A percentile compares a stretch with the other conserved stretches of the same genome.
Conservation (phyloP, 2,888 invertebrate species). For the Melanargia galathea region DNA sequence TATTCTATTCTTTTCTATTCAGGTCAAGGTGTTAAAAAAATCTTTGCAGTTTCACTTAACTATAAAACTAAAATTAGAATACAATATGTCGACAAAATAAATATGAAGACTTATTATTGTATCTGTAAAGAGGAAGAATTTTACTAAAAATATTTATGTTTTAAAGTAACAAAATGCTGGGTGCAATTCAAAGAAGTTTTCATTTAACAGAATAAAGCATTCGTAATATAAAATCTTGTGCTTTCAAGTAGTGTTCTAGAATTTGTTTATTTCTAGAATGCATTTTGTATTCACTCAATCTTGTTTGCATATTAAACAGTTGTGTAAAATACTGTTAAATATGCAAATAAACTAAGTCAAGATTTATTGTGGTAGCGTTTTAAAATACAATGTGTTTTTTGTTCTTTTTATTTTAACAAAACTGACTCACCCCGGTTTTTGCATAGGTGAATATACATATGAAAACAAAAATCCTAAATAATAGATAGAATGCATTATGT, state of each 20-base stretch:
- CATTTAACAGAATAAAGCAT: conserved; percentile 5
- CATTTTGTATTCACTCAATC: conserved; percentile 18
- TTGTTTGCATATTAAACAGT: conserved; percentile 21
- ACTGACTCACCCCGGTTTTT: not conserved
- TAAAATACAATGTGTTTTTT: conserved; percentile 5
- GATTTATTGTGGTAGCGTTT: conserved; percentile 10
- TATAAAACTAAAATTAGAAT: too few relatives aligned
- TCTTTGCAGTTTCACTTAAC: too few relatives aligned
- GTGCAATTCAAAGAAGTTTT: not conserved
- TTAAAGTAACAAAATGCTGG: not conserved
- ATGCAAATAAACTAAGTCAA: conserved; percentile 20
- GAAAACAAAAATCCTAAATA: too few relatives aligned
- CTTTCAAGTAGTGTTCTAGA: conserved; percentile 3
- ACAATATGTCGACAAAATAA: too few relatives aligned
- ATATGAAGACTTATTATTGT: too few relatives aligned
- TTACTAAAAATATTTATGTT: not conserved
- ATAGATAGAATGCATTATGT: too few relatives aligned
- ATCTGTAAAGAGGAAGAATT: too few relatives aligned
- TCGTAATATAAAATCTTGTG: not conserved
- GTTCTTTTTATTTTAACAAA: not conserved
- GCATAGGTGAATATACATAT: not conserved
- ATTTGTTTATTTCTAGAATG: conserved; percentile 15
- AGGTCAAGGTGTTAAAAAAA: too few relatives aligned
- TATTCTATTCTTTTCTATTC: too few relatives aligned
- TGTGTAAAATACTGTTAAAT: conserved; percentile 18